These are phyloP conservation scores for Coreoperca whiteheadi DNA, from an alignment of 2,113 vertebrate species.

Conservation along the genomic window DNA sequence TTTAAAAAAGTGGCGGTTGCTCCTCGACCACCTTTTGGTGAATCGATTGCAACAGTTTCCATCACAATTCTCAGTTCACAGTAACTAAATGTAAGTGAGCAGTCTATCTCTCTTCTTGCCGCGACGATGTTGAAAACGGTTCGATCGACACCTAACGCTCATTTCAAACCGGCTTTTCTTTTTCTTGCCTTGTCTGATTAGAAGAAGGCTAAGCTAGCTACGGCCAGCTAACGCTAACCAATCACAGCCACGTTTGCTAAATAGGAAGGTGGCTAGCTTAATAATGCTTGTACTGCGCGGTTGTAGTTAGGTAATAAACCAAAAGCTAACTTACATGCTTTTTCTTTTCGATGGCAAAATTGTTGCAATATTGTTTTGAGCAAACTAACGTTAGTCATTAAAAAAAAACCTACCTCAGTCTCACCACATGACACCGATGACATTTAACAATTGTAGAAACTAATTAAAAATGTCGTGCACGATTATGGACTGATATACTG, in stretches of 20 bases:
- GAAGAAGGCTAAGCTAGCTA: constrained; percentile 13
- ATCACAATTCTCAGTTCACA: not conserved
- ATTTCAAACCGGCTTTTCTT: fast-evolving
- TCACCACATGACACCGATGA: not conserved
- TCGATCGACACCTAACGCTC: not conserved
- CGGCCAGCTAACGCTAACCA: constrained; percentile 16
- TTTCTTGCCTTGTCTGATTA: not conserved
- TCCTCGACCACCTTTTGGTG: not conserved
- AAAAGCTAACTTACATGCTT: too few species aligned
- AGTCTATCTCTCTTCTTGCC: fast-evolving
- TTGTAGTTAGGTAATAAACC: not conserved
- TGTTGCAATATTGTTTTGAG: not conserved
- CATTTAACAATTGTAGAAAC: not conserved
- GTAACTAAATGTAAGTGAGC: constrained; percentile 23
- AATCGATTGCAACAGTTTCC: fast-evolving
- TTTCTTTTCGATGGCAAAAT: not conserved
- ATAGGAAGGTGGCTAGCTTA: not conserved
- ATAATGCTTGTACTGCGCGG: not conserved
- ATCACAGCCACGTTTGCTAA: not conserved
- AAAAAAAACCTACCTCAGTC: not conserved
- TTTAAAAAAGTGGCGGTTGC: constrained; percentile 79
- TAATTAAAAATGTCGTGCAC: not conserved
- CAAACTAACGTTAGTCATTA: not conserved
- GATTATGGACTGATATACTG: not conserved
- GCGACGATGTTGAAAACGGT: fast-evolving